Percentiles rank a stretch among this genome's conserved stretches.
Evolutionary conservation across 2,113 vertebrate species (phyloP).

Genomic region (Mionectes macconnelli): DNA sequence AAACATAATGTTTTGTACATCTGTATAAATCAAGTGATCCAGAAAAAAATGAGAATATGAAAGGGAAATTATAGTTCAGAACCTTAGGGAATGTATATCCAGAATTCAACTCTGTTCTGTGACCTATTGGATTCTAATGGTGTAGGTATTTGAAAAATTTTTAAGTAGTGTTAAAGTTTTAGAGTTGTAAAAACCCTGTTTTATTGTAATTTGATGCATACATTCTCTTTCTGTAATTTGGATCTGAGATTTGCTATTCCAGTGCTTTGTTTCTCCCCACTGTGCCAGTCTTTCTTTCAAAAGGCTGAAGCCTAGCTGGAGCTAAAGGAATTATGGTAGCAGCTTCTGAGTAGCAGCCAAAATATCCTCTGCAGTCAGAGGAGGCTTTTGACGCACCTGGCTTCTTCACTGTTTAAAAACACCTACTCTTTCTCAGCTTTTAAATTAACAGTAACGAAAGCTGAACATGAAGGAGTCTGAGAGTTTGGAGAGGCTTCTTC

Average conservation of each 20-base stretch:
- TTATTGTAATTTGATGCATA: neutral
- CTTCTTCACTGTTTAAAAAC: neutral
- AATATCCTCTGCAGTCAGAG: neutral
- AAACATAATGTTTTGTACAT: neutral
- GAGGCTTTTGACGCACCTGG: neutral
- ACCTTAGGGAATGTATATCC: neutral
- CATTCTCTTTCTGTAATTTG: neutral
- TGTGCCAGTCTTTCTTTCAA: neutral
- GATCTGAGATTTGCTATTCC: neutral
- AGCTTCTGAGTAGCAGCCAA: constrained; percentile 12
- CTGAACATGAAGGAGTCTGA: neutral
- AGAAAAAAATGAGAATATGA: neutral
- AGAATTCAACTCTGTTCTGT: neutral
- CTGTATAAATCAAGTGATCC: neutral
- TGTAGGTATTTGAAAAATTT: neutral
- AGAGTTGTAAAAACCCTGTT: neutral
- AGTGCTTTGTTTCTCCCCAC: neutral
- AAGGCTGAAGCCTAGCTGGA: neutral
- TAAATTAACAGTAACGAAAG: neutral
- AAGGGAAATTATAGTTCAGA: neutral
- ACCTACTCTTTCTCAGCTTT: neutral
- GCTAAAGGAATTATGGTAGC: neutral
- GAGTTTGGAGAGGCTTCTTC: neutral
- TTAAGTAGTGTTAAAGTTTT: neutral
- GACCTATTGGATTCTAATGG: neutral